Base-by-base conservation (phyloP, 2,888 invertebrate species). In the Nasonovia ribisnigri region DNA sequence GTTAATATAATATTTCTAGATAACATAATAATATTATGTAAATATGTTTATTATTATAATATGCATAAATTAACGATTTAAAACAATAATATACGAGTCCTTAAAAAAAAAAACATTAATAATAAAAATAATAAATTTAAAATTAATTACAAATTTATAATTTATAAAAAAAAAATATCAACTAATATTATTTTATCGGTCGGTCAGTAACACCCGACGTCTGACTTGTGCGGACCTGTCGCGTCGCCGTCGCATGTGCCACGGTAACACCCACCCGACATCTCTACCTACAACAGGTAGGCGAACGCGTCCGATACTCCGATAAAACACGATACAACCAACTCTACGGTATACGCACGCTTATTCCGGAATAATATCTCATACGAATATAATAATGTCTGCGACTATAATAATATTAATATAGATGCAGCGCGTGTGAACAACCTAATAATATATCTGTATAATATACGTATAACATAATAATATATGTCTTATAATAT, bases 361-460 rank as follows among this genome's bases (percentile, higher is more conserved):
- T n/a, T 88, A 46, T 46, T 24, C 36, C 36, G 54, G 54, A 88
- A 51, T 88, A 88, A 54, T 88, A 88, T 36, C 43, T 24, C 10
- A 51, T 51, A 88, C 10, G 88, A 88, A 88, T 48, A 51, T 88
- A 88, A 88, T 36, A 88, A n/a, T 48, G 46, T 46, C 87, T 48
- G n/a, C 16, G n/a, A 48, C n/a, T 8, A 87, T 51, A 87, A 26
- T 43, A 84, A 29, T 87, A 87, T 87, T 11, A 51, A 51, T 51
- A 88, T 24, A 36, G 48, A 48, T n/a, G 51, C 48, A 54, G 8
- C 24, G 60, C 46, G 46, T 60, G 89, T 67, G 60, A 90, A 90
- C 46, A 46, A 90, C 60, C 89, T 20, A 67, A 67, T 90, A 36
- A 36, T 20, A 36, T 20, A 36, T 20, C 0, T 77, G 3, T 57